A percentile compares a stretch with the other conserved stretches of the same genome.
These are phyloP conservation scores for Xanthostigma xanthostigma DNA, from an alignment of 2,888 invertebrate genomes.

Conservation along the genomic window DNA sequence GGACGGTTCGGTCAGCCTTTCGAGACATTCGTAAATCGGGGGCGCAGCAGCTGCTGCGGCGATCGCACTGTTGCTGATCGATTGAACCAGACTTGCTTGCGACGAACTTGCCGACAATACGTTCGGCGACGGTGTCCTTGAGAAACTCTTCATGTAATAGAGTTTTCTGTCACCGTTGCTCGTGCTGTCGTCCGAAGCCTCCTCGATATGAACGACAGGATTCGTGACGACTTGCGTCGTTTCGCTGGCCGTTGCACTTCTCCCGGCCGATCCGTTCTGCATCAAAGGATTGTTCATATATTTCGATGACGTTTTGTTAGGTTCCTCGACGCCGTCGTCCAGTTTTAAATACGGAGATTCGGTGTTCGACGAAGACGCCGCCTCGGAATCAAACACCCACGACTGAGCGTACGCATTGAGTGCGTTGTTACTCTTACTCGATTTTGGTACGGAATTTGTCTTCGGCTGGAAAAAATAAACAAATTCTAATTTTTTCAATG, in stretches of 20 bases:
- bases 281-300: too few species aligned
- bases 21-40: slow-evolving; percentile 30
- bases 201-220: slow-evolving; percentile 30
- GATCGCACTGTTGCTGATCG: too few species aligned
- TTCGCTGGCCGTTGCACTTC: too few species aligned
- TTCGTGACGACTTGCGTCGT: slow-evolving; percentile 21
- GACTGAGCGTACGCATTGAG: slow-evolving; percentile 33
- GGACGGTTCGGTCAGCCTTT: slow-evolving; percentile 29
- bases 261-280: not conserved
- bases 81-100: slow-evolving; percentile 24
- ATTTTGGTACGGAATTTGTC: slow-evolving; percentile 22
- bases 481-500: not conserved
- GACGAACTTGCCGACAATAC: slow-evolving; percentile 33
- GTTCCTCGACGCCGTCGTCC: slow-evolving; percentile 12
- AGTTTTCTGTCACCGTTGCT: slow-evolving; percentile 30
- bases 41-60: slow-evolving; percentile 14
- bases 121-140: slow-evolving; percentile 31
- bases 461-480: slow-evolving; percentile 24
- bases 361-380: slow-evolving; percentile 15
- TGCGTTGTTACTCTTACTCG: slow-evolving; percentile 17
- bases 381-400: slow-evolving; percentile 34
- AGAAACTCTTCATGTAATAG: slow-evolving; percentile 35
- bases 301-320: slow-evolving; percentile 10
- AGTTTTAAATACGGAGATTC: slow-evolving; percentile 13
- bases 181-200: slow-evolving; percentile 28